Evolutionary conservation across 2,113 vertebrate species (phyloP).

Genomic region (Lucifuga dentata): DNA sequence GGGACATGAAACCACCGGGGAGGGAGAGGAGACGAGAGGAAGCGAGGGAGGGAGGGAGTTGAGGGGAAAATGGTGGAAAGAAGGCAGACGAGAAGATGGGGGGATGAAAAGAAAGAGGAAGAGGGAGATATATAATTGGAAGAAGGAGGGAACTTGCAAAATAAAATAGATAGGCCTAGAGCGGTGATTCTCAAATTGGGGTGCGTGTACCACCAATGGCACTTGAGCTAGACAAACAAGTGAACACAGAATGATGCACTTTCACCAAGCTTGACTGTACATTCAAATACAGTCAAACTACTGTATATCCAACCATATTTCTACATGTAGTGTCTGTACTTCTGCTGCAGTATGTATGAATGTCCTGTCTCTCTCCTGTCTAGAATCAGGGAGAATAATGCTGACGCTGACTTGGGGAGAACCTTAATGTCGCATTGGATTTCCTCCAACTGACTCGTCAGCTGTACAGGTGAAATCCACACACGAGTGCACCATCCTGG

Average conservation of each 20-base stretch:
- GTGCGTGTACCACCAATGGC: too few relatives aligned
- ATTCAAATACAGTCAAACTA: too few relatives aligned
- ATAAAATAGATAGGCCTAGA: too few relatives aligned
- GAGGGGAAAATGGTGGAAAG: not conserved
- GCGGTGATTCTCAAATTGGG: too few relatives aligned
- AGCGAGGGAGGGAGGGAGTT: slow-evolving; percentile 10
- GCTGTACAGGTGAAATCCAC: slow-evolving; percentile 70
- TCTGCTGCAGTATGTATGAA: not conserved
- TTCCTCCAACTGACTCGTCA: slow-evolving; percentile 68
- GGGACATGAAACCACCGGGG: slow-evolving; percentile 53
- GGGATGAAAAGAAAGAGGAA: not conserved
- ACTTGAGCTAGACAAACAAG: too few relatives aligned
- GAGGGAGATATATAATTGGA: not conserved
- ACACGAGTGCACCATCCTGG: slow-evolving; percentile 45
- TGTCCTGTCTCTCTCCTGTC: slow-evolving; percentile 24
- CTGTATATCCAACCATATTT: too few relatives aligned
- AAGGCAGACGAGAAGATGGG: not conserved
- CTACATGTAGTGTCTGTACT: too few relatives aligned
- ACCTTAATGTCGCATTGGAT: slow-evolving; percentile 62
- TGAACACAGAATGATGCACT: too few relatives aligned
- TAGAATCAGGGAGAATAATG: slow-evolving; percentile 1
- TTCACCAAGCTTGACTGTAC: too few relatives aligned
- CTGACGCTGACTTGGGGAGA: slow-evolving; percentile 54
- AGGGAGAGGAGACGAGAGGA: slow-evolving; percentile 19
- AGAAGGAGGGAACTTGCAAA: slow-evolving; percentile 7